Percentiles rank a stretch among this genome's conserved stretches.
Evolutionary conservation across 2,888 invertebrate species (phyloP).

Genomic region (Clepsis dumicolana): DNA sequence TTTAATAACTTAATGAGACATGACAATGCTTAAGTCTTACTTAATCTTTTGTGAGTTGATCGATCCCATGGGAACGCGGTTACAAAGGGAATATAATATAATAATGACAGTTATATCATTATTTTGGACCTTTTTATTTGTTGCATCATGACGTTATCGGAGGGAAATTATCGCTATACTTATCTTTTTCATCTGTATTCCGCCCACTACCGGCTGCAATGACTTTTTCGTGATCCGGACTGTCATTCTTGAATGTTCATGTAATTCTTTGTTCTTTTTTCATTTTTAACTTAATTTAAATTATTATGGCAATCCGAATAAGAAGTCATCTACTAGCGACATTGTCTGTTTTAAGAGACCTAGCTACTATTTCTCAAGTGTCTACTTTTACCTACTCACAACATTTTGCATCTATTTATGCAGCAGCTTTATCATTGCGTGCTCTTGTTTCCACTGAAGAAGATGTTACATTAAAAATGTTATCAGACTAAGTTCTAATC

Average conservation of each 20-base stretch:
- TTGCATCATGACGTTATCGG: slow-evolving; percentile 4
- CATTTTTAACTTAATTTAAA: background rate
- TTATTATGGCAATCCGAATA: too few relatives aligned
- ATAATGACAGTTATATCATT: background rate
- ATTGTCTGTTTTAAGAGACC: background rate
- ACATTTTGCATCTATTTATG: background rate
- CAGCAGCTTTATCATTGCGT: background rate
- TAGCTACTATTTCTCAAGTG: background rate
- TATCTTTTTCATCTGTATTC: background rate
- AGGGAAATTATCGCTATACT: background rate
- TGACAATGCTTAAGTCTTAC: slow-evolving; percentile 38
- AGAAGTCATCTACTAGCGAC: background rate
- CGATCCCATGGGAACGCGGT: slow-evolving; percentile 31
- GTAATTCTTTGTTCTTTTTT: background rate
- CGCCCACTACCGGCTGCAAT: slow-evolving; percentile 1
- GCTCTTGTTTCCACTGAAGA: slow-evolving; percentile 12
- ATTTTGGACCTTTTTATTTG: slow-evolving; percentile 1
- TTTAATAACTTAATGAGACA: slow-evolving; percentile 31
- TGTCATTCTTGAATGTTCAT: background rate
- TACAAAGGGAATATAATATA: background rate
- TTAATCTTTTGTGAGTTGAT: slow-evolving; percentile 33
- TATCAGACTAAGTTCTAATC: slow-evolving; percentile 41
- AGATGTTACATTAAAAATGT: slow-evolving; percentile 28
- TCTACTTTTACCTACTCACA: background rate
- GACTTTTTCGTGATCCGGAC: slow-evolving; percentile 1